Evolutionary conservation across 2,797 vertebrate species (phyloP), one percentile per base, ranked within the genome.

Genomic region (Myotis vivesi): DNA sequence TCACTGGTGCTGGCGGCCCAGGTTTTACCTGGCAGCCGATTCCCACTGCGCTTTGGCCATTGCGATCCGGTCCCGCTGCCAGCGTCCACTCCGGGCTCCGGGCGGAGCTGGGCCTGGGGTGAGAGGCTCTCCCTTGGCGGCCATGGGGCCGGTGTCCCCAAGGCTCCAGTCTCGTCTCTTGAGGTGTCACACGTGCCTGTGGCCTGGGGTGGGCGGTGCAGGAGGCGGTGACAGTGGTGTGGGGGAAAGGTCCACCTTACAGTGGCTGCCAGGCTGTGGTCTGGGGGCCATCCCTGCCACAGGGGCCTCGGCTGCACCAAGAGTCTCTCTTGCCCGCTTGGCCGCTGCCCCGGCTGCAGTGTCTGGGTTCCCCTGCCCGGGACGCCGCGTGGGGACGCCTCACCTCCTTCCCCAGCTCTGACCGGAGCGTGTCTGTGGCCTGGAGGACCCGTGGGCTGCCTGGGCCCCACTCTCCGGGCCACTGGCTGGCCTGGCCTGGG

Each of bases 1-100:
- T 41, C 36, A 0, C 5, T 0, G 0, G 5, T 1, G 4, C 33
- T 2, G 12, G 8, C 0, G 0, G 57, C 33, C 19, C 1, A 33
- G 2, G 28, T 38, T 55, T 38, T 4, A 30, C 3, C 46, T 0
- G 8, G 55, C 2, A 0, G 79, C 33, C 2, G 3, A 11, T 8
- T 20, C 1, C 0, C 13, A n/a, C 7, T 1, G 15, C 10, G 16
- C 49, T 36, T 0, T 23, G 53, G 30, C 25, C 72, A 13, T 11
- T 12, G 5, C 3, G 30, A 12, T 6, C 7, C 0, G 1, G 19
- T 53, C 44, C 16, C 25, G 82, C 20, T 0, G 0, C 10, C 9
- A 3, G 41, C 0, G 0, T 49, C 79, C 36, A 62, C 41, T 19
- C 53, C 5, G 55, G 91, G n/a, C 51, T n/a, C 5, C 1, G 16